These are phyloP conservation scores for Diploscapter pachys DNA, from an alignment of 1,140 invertebrate genomes.

Conservation along the genomic window DNA sequence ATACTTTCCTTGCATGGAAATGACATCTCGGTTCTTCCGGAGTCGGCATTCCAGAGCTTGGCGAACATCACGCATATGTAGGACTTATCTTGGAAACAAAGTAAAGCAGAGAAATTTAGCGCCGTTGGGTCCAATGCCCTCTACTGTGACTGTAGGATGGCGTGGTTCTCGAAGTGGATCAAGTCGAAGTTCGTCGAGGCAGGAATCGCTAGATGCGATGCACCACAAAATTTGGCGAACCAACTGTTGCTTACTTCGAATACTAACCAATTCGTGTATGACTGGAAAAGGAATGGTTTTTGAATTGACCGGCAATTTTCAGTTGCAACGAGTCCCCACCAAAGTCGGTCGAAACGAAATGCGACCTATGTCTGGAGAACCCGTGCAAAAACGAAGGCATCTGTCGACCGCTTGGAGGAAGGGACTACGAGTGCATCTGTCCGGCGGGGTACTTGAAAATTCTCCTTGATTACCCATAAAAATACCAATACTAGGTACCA, in stretches of 20 bases:
- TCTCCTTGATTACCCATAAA: too few species aligned
- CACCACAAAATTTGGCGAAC: constrained; percentile 82
- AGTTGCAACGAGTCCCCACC: constrained; percentile 23
- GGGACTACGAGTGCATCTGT: constrained; percentile 79
- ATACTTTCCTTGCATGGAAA: constrained; percentile 91
- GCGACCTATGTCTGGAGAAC: constrained; percentile 79
- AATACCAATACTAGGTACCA: constrained; percentile 65
- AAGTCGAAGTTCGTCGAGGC: constrained; percentile 92
- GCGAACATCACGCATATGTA: constrained; percentile 92
- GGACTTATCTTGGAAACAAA: constrained; percentile 61
- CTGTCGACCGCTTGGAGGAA: constrained; percentile 65
- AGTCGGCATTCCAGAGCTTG: constrained; percentile 87
- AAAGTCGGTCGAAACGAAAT: constrained; percentile 41
- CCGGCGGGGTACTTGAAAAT: constrained; percentile 68
- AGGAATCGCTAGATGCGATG: constrained; percentile 88
- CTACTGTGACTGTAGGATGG: constrained; percentile 91
- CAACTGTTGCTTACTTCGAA: constrained; percentile 85
- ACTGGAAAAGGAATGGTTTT: background rate
- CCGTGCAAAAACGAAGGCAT: constrained; percentile 88
- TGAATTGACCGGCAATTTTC: background rate
- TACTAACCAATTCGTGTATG: constrained; percentile 40
- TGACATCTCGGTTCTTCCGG: constrained; percentile 89
- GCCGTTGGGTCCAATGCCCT: constrained; percentile 92
- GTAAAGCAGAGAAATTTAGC: constrained; percentile 64
- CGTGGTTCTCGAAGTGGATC: constrained; percentile 96